Percentiles rank a stretch among this genome's conserved stretches.
Evolutionary conservation across 2,797 vertebrate species (phyloP).

Genomic region (Hyperoplus lanceolatus): DNA sequence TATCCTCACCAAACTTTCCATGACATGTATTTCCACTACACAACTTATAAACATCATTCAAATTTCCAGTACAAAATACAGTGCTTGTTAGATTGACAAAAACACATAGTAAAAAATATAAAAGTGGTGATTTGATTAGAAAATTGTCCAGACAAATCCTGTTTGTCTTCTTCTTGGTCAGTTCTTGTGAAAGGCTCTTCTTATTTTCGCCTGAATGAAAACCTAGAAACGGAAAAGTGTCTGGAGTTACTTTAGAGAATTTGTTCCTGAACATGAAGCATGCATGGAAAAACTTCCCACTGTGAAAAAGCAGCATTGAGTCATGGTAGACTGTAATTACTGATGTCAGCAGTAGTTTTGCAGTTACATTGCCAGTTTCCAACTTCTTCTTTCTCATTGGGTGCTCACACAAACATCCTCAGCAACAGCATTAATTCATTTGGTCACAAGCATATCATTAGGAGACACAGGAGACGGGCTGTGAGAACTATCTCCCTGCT

Average conservation of each 20-base stretch:
- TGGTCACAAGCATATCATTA: slow-evolving; percentile 82
- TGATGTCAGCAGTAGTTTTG: slow-evolving; percentile 49
- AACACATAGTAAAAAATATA: slow-evolving; percentile 47
- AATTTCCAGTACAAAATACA: slow-evolving; percentile 53
- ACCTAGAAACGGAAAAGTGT: slow-evolving; percentile 74
- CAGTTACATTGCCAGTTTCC: slow-evolving; percentile 33
- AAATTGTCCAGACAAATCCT: slow-evolving; percentile 60
- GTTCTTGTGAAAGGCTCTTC: slow-evolving; percentile 32
- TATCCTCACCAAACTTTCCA: slow-evolving; percentile 21
- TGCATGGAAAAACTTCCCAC: neutral
- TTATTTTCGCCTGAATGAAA: slow-evolving; percentile 86
- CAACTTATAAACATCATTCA: slow-evolving; percentile 26
- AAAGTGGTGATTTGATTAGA: slow-evolving; percentile 52
- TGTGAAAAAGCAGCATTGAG: slow-evolving; percentile 14
- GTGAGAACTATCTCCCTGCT: slow-evolving; percentile 58
- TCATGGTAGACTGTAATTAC: slow-evolving; percentile 51
- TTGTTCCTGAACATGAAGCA: slow-evolving; percentile 18
- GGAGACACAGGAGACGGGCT: slow-evolving; percentile 59
- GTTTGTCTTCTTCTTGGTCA: slow-evolving; percentile 45
- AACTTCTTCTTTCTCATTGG: slow-evolving; percentile 24
- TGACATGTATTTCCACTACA: slow-evolving; percentile 20
- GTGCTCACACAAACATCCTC: slow-evolving; percentile 59
- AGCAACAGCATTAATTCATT: slow-evolving; percentile 66
- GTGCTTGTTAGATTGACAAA: slow-evolving; percentile 60
- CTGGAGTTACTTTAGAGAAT: slow-evolving; percentile 40